Conservation (phyloP, 2,888 invertebrate genomes). For the Amiota communis region DNA sequence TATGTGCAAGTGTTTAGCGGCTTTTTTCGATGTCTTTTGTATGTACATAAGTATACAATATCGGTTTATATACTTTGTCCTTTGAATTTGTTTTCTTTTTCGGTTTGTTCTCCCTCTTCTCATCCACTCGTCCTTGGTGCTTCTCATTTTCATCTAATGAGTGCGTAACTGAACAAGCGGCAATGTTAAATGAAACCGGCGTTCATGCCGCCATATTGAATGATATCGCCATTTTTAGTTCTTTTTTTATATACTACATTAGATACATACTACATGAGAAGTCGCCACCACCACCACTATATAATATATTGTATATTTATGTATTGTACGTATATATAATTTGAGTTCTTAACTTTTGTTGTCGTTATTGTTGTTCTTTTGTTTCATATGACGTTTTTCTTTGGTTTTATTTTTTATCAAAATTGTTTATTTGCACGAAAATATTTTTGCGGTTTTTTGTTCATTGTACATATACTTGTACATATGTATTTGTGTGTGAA, state of each 20-base stretch:
- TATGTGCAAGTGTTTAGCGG: too few species aligned
- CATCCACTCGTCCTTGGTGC: neutral
- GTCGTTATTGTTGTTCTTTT: conserved; percentile 34
- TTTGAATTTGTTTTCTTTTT: conserved; percentile 32
- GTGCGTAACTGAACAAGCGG: neutral
- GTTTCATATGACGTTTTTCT: conserved; percentile 36
- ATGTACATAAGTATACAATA: too few species aligned
- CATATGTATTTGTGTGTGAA: neutral
- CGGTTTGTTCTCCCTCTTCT: conserved; percentile 4
- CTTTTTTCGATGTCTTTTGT: too few species aligned
- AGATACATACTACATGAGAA: too few species aligned
- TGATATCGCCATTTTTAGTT: conserved; percentile 52
- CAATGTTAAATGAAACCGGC: neutral
- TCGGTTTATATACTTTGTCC: too few species aligned
- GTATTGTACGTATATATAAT: neutral
- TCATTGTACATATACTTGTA: too few species aligned
- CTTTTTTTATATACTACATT: conserved; percentile 25
- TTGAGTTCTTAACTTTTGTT: conserved; percentile 26
- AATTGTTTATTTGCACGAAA: conserved; percentile 21
- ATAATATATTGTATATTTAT: conserved; percentile 33
- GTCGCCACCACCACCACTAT: conserved; percentile 46
- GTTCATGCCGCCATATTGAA: conserved; percentile 27
- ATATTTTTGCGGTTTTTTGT: neutral
- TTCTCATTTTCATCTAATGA: neutral
- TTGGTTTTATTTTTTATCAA: conserved; percentile 42